A percentile compares a stretch with the other conserved stretches of the same genome.
Evolutionary conservation across 2,113 vertebrate genomes (phyloP).

Genomic region (Morone chrysops): DNA sequence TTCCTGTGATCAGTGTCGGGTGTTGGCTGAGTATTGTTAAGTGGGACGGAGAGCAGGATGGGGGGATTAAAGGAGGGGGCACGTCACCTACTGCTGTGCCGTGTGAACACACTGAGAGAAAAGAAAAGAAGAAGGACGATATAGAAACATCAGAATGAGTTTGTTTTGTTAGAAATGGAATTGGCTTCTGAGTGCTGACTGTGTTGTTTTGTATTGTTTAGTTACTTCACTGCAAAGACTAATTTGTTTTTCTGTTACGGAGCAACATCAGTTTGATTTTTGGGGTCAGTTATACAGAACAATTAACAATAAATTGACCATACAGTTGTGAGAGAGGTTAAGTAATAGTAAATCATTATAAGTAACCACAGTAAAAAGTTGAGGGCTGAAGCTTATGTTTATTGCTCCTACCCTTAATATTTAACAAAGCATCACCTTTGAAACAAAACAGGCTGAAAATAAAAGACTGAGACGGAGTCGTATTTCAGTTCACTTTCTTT

Average conservation of each 20-base stretch:
- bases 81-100: conserved; percentile 37
- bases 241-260: neutral
- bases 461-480: no score
- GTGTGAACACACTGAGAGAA: conserved; percentile 24
- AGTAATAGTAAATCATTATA: no score
- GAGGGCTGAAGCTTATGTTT: no score
- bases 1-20: conserved; percentile 40
- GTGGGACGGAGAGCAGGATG: conserved; percentile 37
- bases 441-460: no score
- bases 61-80: conserved; percentile 34
- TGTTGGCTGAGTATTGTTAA: conserved; percentile 51
- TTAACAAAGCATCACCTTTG: no score
- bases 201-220: conserved; percentile 1
- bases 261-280: neutral
- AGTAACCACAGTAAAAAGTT: no score
- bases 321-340: no score
- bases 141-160: neutral
- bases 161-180: conserved; percentile 25
- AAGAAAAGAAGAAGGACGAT: conserved; percentile 1
- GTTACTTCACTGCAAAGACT: neutral
- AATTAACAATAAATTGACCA: no score
- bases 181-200: conserved; percentile 10
- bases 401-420: no score
- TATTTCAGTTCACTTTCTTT: no score
- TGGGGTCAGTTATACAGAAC: no score